These are phyloP conservation scores for Atta cephalotes DNA, from an alignment of 1,140 invertebrate species.

Conservation along the genomic window DNA sequence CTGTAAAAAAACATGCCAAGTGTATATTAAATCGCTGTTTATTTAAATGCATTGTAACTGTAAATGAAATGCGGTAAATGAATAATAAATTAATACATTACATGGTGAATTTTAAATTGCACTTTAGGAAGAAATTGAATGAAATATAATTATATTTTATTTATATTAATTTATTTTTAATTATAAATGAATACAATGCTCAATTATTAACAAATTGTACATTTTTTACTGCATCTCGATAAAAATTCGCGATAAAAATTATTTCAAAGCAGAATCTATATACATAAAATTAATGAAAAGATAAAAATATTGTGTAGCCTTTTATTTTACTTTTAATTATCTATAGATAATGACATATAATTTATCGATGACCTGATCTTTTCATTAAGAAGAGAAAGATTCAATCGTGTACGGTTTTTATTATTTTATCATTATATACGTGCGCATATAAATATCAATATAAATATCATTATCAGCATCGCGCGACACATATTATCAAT, in stretches of 20 bases:
- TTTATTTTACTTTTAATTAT: conserved; percentile 15
- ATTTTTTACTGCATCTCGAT: background rate
- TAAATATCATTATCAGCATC: conserved; percentile 22
- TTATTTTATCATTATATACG: background rate
- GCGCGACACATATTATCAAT: conserved; percentile 12
- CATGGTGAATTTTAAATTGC: background rate
- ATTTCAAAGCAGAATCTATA: background rate
- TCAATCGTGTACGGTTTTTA: background rate
- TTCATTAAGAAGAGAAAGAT: background rate
- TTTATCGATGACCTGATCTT: background rate
- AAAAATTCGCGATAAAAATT: background rate
- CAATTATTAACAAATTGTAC: conserved; percentile 8
- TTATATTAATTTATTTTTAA: background rate
- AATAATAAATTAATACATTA: background rate
- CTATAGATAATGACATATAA: background rate
- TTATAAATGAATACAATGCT: background rate
- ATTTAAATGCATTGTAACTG: background rate
- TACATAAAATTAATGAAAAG: background rate
- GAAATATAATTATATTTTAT: background rate
- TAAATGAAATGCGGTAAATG: background rate
- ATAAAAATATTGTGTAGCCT: background rate
- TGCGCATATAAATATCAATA: conserved; percentile 9
- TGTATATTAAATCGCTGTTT: background rate
- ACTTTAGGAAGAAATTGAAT: background rate
- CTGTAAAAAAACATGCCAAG: background rate